phyloP scores from a whole-genome alignment of 2,113 vertebrate species.

The Callionymus lyra region DNA sequence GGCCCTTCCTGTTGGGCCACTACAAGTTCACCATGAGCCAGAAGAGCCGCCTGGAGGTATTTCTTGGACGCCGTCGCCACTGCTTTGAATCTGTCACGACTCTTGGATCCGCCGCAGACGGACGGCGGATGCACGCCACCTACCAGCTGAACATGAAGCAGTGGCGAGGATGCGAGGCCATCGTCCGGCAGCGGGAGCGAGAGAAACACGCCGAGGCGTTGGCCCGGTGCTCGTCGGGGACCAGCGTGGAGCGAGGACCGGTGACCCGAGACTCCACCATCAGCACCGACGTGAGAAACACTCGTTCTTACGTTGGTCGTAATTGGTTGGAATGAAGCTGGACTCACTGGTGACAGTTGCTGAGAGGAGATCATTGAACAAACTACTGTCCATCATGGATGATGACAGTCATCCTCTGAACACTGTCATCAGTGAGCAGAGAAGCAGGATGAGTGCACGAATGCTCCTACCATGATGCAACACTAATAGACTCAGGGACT shows the following conservation, averaged over 20 bases:
- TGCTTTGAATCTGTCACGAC: neutral
- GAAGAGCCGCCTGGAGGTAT: constrained; percentile 78
- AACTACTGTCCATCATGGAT: too few relatives aligned
- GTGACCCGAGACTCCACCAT: constrained; percentile 88
- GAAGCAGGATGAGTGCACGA: too few relatives aligned
- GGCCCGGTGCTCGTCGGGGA: constrained; percentile 85
- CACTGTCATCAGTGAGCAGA: too few relatives aligned
- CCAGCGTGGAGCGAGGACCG: constrained; percentile 78
- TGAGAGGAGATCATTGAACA: too few relatives aligned
- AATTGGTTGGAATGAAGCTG: neutral
- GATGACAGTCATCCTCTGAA: too few relatives aligned
- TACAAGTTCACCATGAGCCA: constrained; percentile 90
- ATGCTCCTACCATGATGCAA: too few relatives aligned
- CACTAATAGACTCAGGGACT: too few relatives aligned
- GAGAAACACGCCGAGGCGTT: constrained; percentile 86
- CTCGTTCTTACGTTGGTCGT: too few relatives aligned
- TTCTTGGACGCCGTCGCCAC: neutral
- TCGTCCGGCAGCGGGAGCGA: constrained; percentile 85
- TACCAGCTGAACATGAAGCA: constrained; percentile 91
- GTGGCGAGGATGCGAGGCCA: constrained; percentile 93
- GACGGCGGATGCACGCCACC: constrained; percentile 73
- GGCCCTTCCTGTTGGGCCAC: constrained; percentile 95
- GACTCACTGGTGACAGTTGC: too few relatives aligned
- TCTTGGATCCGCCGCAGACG: constrained; percentile 60
- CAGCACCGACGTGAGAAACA: constrained; percentile 82